Evolutionary conservation across 2,113 vertebrate species (phyloP).

Genomic region (Ailuropoda melanoleuca): DNA sequence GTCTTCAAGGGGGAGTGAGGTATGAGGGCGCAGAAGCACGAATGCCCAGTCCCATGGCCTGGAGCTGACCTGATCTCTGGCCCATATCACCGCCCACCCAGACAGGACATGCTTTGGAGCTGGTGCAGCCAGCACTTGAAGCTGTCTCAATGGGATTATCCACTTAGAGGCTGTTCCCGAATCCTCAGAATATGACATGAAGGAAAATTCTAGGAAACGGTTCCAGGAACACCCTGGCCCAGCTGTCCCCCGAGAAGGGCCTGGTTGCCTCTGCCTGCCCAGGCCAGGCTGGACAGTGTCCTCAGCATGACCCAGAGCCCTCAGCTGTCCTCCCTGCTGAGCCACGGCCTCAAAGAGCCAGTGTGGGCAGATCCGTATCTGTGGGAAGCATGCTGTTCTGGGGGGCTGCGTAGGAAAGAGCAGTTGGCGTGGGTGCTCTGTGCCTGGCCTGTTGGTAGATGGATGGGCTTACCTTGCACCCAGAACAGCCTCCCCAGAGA

Average conservation of each 20-base stretch:
- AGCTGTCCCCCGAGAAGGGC: not conserved
- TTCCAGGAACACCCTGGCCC: not conserved
- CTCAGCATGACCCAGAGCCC: not conserved
- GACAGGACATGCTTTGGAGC: not conserved
- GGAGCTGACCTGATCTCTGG: not conserved
- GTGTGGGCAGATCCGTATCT: not conserved
- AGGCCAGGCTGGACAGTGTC: not conserved
- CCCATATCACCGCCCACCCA: not conserved
- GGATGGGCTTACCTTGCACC: not conserved
- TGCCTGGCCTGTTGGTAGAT: not conserved
- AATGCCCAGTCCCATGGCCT: not conserved
- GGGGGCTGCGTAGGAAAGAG: not conserved
- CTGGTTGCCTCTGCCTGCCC: not conserved
- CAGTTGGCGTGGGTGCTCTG: not conserved
- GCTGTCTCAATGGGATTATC: conserved; percentile 49
- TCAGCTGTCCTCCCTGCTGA: not conserved
- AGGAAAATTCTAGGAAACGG: conserved; percentile 29
- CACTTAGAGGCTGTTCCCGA: conserved; percentile 64
- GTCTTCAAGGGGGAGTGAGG: not conserved
- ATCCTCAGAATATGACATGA: conserved; percentile 34
- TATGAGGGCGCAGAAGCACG: not conserved
- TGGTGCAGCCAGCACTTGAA: conserved; percentile 50
- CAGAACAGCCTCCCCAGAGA: not conserved
- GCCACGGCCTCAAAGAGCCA: not conserved
- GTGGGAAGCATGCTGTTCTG: not conserved